phyloP scores from a whole-genome alignment of 2,888 invertebrate genomes.

The Tryphoninae sp. region DNA sequence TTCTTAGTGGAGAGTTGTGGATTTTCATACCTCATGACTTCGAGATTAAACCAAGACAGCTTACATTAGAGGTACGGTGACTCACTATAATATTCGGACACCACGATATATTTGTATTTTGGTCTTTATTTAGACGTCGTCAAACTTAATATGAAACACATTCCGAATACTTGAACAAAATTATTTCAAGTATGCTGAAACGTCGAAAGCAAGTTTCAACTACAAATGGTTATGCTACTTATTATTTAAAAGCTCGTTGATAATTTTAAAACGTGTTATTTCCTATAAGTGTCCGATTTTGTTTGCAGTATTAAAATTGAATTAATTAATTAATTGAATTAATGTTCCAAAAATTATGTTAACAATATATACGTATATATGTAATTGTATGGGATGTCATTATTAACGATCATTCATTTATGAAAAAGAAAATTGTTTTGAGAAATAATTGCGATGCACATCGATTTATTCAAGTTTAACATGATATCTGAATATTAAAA shows the following conservation, averaged over 20 bases:
- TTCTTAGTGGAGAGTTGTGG: too few relatives aligned
- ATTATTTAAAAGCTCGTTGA: not conserved
- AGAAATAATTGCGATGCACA: not conserved
- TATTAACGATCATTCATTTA: not conserved
- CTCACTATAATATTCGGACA: not conserved
- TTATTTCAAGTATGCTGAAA: not conserved
- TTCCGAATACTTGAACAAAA: not conserved
- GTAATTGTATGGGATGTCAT: not conserved
- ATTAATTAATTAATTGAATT: not conserved
- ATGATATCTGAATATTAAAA: not conserved
- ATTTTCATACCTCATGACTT: not conserved
- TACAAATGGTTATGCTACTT: conserved; percentile 21
- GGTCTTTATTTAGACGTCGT: too few relatives aligned
- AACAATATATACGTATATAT: not conserved
- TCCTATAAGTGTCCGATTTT: not conserved
- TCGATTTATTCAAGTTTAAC: not conserved
- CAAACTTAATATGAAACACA: not conserved
- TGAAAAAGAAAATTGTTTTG: not conserved
- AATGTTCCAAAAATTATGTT: not conserved
- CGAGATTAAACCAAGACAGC: conserved; percentile 2
- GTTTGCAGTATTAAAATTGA: not conserved
- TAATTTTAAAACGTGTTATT: not conserved
- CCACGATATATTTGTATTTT: not conserved
- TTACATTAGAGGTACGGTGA: conserved; percentile 2
- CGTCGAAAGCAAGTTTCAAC: too few relatives aligned